Base-by-base conservation (phyloP, 53 echinoderm and acorn worm genomes). In the Mesocentrotus franciscanus region DNA sequence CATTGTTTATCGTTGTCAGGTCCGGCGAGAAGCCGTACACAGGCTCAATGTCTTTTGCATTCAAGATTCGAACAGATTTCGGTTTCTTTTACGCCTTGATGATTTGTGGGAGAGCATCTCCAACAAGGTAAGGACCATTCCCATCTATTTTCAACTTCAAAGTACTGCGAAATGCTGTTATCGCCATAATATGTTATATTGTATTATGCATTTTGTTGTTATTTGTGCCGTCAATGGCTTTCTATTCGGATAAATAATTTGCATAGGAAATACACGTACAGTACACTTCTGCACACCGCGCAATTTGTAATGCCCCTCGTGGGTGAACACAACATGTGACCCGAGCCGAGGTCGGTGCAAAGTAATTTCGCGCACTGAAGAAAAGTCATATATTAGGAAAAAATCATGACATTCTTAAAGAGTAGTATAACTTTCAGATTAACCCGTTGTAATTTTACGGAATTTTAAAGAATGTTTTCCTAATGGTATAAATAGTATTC, bases 221-320 rank as follows among this genome's bases (percentile, higher is more conserved):
- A 97, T 98, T 98, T 98, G 97, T 98, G 97, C 95, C 97, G 96
- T 96, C 97, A 97, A 97, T 97, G 96, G 96, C 95, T 97, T 97
- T 98, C 97, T 97, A 95, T 95, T 96, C 96, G 97, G 96, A 98
- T 98, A 98, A 97, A 98, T 97, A 98, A 98, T 98, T 98, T 97
- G 98, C 98, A 98, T 98, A 97, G 97, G 95, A 96, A 95, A 93
- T 96, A 94, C 92, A 92, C 96, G 93, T 66, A 39, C 93, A 29
- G 93, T 79, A 39, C 61, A 68, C 60, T 55, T 57, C 22, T 17
- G 29, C 56, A 89, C 93, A 89, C 93, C 95, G 95, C 95, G 95
- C 95, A 66, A 85, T 94, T 87, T 55, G 85, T 68, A 81, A 27
- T 91, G 85, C 27, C 71, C 95, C 95, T 94, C 95, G 95, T 94